Evolutionary conservation across 2,113 vertebrate species (phyloP), one percentile per base, ranked within the genome.

Genomic region (Thunnus maccoyii): DNA sequence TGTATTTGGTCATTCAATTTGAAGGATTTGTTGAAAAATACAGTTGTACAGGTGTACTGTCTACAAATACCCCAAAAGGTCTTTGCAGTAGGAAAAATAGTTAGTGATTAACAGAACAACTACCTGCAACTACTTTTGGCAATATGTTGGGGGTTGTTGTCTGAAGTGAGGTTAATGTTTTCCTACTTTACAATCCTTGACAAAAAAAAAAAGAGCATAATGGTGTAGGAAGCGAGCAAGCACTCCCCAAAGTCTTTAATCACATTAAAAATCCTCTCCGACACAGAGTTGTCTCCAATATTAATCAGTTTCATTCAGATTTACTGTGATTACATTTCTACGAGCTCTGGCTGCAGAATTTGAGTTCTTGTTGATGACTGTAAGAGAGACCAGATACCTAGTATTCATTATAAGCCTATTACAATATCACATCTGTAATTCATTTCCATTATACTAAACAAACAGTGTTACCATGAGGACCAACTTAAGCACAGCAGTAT

Each of bases 281-380:
- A 81, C 73, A 68, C 54, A 20, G 25, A 76, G 52, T 76, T 71
- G 56, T 83, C 80, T 78, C 54, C 63, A 76, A 3, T 47, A 84
- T 89, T 71, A 85, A 89, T 90, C 81, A 76, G 51, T 72, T 78
- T 89, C 83, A 80, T 81, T 67, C 65, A 66, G 75, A 86, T 89
- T 90, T 66, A 91, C 78, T 50, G 78, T 89, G 79, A 87, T 91
- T 88, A 83, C 80, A 86, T 91, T 93, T 80, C 70, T 72, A 83
- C 83, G 76, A 47, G 76, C 36, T 67, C 69, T 80, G 83, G 87
- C 83, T 83, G 69, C 17, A 41, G 57, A 52, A 78, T 48, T 27
- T 52, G 71, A 32, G 66, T 66, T 64, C 58, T 75, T 72, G 80
- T 77, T 82, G 80, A 89, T 77, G 77, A 64, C 80, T 64, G n/a